A percentile compares a stretch with the other conserved stretches of the same genome.
Evolutionary conservation across 2,113 vertebrate genomes (phyloP).

Genomic region (Podocnemis expansa): DNA sequence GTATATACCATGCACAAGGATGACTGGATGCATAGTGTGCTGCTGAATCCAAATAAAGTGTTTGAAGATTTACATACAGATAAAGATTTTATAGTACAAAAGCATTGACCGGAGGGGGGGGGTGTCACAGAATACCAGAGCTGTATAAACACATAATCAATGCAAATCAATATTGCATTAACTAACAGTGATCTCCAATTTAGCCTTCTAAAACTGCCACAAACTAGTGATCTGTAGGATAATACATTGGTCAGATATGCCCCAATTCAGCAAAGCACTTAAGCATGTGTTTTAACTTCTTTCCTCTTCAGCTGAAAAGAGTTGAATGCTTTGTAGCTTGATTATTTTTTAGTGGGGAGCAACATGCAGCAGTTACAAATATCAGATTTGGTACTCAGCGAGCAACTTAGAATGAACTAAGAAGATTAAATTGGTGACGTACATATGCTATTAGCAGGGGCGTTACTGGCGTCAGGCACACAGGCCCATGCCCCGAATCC

Average conservation of each 20-base stretch:
- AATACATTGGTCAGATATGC: neutral
- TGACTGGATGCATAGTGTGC: neutral
- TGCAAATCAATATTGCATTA: neutral
- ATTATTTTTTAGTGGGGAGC: too few relatives aligned
- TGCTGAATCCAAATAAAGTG: neutral
- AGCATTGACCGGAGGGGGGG: neutral
- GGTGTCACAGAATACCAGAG: neutral
- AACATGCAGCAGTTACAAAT: too few relatives aligned
- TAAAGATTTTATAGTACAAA: neutral
- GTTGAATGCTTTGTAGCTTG: neutral
- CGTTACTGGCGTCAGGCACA: too few relatives aligned
- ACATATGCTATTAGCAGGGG: too few relatives aligned
- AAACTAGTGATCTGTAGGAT: neutral
- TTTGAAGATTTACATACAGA: neutral
- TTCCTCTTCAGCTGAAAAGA: accelerated
- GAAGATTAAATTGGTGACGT: too few relatives aligned
- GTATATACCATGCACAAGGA: accelerated
- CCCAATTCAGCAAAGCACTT: neutral
- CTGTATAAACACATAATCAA: neutral
- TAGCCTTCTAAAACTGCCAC: neutral
- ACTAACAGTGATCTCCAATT: accelerated
- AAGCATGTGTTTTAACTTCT: neutral
- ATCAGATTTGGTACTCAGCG: too few relatives aligned
- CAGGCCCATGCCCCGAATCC: too few relatives aligned
- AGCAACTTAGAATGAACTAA: too few relatives aligned